Evolutionary conservation across 1,140 invertebrate genomes (phyloP).

Genomic region (Calliphora vicina): DNA sequence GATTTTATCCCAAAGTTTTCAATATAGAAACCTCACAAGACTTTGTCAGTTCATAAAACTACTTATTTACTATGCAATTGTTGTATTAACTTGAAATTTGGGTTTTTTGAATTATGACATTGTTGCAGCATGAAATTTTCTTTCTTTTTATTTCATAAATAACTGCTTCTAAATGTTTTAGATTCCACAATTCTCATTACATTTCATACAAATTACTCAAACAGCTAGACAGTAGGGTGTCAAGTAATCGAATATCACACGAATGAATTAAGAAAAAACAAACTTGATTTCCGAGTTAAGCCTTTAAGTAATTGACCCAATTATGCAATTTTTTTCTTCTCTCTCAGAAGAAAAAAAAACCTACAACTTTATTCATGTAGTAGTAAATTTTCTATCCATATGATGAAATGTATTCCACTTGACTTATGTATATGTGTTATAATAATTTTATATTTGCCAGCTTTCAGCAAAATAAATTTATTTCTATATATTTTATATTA

Average conservation of each 20-base stretch:
- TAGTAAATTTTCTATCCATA: neutral
- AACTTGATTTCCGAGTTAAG: slow-evolving; percentile 25
- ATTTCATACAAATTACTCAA: too few relatives aligned
- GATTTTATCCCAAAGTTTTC: too few relatives aligned
- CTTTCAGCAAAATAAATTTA: neutral
- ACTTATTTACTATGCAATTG: too few relatives aligned
- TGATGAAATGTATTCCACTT: neutral
- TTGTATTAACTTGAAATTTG: too few relatives aligned
- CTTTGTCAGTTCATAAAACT: too few relatives aligned
- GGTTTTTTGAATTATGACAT: too few relatives aligned
- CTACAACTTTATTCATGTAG: neutral
- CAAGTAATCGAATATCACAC: neutral
- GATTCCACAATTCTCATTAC: too few relatives aligned
- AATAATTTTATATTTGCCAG: neutral
- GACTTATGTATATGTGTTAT: neutral
- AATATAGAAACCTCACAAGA: too few relatives aligned
- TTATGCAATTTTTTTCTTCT: slow-evolving; percentile 25
- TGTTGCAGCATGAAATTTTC: too few relatives aligned
- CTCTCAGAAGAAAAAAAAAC: neutral
- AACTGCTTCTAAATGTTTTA: too few relatives aligned
- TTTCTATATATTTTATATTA: neutral
- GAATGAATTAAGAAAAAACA: neutral
- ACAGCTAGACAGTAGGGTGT: too few relatives aligned
- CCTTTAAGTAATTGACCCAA: slow-evolving; percentile 32
- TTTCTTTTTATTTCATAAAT: too few relatives aligned